A percentile compares a stretch with the other conserved stretches of the same genome.
Evolutionary conservation across 2,797 vertebrate genomes (phyloP).

Genomic region (Loriculus beryllinus): DNA sequence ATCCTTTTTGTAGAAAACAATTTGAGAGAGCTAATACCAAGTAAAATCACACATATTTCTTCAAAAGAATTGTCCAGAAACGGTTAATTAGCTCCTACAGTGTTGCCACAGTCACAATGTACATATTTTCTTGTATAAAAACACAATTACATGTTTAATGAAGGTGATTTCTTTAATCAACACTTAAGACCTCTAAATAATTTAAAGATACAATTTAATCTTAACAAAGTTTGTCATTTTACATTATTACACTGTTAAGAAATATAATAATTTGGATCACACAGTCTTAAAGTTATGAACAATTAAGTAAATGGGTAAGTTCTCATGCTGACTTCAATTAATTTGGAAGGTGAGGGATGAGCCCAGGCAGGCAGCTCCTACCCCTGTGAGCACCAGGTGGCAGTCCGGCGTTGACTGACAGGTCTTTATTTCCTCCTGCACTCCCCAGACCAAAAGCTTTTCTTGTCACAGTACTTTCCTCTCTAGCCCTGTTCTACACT

Average conservation of each 20-base stretch:
- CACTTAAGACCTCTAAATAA: slow-evolving; percentile 19
- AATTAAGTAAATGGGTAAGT: not conserved
- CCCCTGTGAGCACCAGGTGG: not conserved
- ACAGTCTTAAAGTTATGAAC: not conserved
- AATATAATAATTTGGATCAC: not conserved
- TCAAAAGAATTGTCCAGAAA: not conserved
- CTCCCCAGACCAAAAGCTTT: not conserved
- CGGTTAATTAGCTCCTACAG: not conserved
- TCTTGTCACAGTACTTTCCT: not conserved
- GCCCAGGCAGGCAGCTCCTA: not conserved
- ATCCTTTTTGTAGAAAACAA: not conserved
- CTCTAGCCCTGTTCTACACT: not conserved
- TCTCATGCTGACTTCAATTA: not conserved
- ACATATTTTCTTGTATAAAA: slow-evolving; percentile 11
- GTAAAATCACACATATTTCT: not conserved
- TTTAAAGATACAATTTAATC: slow-evolving; percentile 17
- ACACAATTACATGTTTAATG: slow-evolving; percentile 10
- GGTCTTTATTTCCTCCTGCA: not conserved
- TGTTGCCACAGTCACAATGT: not conserved
- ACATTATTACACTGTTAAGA: not conserved
- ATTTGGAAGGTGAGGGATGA: not conserved
- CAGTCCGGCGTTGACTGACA: not conserved
- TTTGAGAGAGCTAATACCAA: not conserved
- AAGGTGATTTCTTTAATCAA: slow-evolving; percentile 29
- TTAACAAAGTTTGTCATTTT: slow-evolving; percentile 3